Base-by-base conservation (phyloP, 2,113 vertebrate species). In the Hippopotamus amphibius region DNA sequence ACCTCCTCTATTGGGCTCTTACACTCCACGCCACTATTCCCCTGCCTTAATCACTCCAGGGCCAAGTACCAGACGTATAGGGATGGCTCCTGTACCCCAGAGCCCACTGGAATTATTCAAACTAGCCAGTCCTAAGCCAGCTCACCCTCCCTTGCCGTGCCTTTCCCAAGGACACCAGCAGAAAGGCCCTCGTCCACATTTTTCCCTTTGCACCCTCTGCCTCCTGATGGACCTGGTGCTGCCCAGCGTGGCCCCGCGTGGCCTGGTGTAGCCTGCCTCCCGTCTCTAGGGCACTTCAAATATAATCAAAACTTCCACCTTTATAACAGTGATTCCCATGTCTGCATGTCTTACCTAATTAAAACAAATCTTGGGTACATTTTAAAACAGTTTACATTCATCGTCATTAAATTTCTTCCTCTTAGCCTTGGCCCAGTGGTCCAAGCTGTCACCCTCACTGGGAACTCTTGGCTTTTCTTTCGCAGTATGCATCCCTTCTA, bases 181-280 rank as follows among this genome's bases (percentile, higher is more conserved):
- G 1, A 28, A 24, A 19, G 43, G 33, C 61, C 69, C 46, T 28
- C 14, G 4, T 14, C 26, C 9, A 9, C 12, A 2, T 5, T 41
- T 24, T 2, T 24, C 41, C 28, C 76, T 19, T 0, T 0, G 6
- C 5, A 6, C 26, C 7, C 22, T 76, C 68, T 68, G 71, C 41
- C 22, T 50, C 55, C 88, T 13, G 12, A 21, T 24, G 1, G 41
- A 22, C 48, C 33, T 5, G 4, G 4, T 1, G 26, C 71, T 77
- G 46, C 30, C 61, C 74, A 17, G 1, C 0, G 30, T 2, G 7
- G 53, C 30, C n/a, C 55, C 1, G 6, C 12, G 1, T 6, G 37
- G 26, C 5, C 16, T 37, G 6, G 15, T 28, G 5, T 11, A 43
- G 48, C 8, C 2, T 30, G 57, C 37, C 55, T 50, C 17, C 41